Base-by-base conservation (phyloP, 2,797 vertebrate species). In the Chloroceryle inda region DNA sequence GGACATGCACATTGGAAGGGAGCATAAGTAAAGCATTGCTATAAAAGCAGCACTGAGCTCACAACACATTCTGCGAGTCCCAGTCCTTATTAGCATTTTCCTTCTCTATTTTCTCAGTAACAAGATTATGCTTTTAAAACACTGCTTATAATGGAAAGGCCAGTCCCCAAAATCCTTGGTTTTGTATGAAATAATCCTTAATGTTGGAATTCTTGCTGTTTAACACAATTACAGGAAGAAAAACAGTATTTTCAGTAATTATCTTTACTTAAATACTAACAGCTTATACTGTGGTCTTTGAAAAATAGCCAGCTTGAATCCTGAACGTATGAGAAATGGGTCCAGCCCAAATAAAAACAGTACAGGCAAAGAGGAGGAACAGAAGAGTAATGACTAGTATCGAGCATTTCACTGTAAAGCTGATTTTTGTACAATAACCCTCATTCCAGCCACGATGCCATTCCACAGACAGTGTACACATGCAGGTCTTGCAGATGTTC, bases 361-460 rank as follows among this genome's bases (percentile, higher is more conserved):
- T 1, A 8, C 1, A 53, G 33, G 26, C 19, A 18, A n/a, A 52
- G 27, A 27, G 17, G 19, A 86, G 14, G 9, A 66, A 38, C 11
- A 42, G 5, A 21, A 44, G 35, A 37, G 31, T 1, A 40, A 38
- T 0, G 0, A 55, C 21, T 9, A 52, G 16, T 5, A 49, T 13
- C 33, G 17, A 33, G 24, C 16, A 69, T 0, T 64, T 40, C 12
- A 22, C 0, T 23, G 63, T 14, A 50, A 52, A 11, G 10, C 31
- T 27, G 11, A 29, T 58, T 63, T 63, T 19, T 42, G 37, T 10
- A 22, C 29, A 50, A 5, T 5, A 62, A 24, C 18, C 27, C 33
- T 24, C 3, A 1, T 16, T 31, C 49, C 37, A 40, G 59, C 42
- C 4, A 1, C 0, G 27, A 1, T 5, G 27, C 15, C 9, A 13